A percentile compares a stretch with the other conserved stretches of the same genome.
These are phyloP conservation scores for Oriolus oriolus DNA, from an alignment of 2,113 vertebrate species.

Conservation along the genomic window DNA sequence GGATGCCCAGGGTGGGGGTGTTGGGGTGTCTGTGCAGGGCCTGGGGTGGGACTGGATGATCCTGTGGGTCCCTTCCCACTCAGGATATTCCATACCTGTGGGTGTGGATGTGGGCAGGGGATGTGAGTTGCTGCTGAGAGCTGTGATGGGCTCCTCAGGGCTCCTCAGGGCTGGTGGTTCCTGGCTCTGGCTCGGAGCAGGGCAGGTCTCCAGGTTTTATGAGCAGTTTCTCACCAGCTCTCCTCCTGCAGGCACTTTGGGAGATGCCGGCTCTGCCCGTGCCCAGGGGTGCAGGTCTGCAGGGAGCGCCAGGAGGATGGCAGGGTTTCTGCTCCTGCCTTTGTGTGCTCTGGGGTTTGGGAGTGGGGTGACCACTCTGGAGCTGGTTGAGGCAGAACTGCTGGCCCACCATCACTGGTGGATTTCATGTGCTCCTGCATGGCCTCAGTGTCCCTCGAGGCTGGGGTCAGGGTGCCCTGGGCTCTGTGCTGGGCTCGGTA, in stretches of 20 bases:
- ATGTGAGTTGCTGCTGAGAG: not conserved
- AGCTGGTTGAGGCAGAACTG: not conserved
- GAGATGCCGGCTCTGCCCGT: rapidly evolving
- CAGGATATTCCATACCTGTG: not conserved
- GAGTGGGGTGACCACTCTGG: not conserved
- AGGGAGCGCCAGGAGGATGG: not conserved
- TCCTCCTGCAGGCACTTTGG: not conserved
- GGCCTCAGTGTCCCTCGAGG: not conserved
- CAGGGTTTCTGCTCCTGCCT: not conserved
- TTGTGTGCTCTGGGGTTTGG: not conserved
- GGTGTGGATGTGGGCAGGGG: not conserved
- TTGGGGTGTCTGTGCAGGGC: not conserved
- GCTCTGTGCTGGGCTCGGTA: not conserved
- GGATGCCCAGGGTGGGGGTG: not conserved
- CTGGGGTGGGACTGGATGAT: not conserved
- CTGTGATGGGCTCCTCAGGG: not conserved
- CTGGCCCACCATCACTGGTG: rapidly evolving
- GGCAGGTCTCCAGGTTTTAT: not conserved
- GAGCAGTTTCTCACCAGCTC: not conserved
- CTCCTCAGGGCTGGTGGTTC: not conserved
- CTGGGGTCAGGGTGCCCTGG: not conserved
- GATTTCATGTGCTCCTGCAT: not conserved
- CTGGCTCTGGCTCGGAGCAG: not conserved
- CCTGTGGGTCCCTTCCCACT: not conserved
- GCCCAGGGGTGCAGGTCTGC: rapidly evolving